Evolutionary conservation across 1,140 invertebrate genomes (phyloP), one percentile per base, ranked within the genome.

Genomic region (Zaprionus lachaisei): DNA sequence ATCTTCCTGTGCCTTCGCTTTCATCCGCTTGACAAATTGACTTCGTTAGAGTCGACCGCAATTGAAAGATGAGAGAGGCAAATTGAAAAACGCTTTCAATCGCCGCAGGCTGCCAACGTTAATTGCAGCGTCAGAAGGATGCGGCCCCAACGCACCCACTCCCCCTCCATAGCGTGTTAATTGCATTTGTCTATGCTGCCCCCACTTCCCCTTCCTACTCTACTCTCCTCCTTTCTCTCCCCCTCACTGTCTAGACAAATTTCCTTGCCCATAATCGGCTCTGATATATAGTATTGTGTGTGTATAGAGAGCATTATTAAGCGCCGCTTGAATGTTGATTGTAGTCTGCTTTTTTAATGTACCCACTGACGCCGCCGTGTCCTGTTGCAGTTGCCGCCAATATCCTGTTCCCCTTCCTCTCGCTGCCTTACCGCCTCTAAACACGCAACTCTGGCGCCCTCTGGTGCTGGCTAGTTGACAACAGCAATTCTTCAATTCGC

Each of bases 1-100:
- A 37, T 37, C 58, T 69, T 61, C 37, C 49, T 37, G 64, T 22
- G 26, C 37, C 65, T 38, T 28, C 24, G 12, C 41, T 64, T 38
- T 55, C 67, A 79, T 71, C 67, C 71, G 84, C 78, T 72, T 87
- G 84, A 87, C 84, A 87, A 87, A 87, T 89, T 84, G 84, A 81
- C 72, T 90, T 90, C 79, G 84, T 89, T 89, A 84, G 77, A 67
- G 77, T 34, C 54, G 47, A 66, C 68, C 38, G 55, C 66, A 67
- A 24, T 73, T 79, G 72, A 79, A 89, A 81, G 83, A 81, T 72
- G 78, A 83, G 74, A 70, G 71, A 70, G 37, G 72, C 66, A 87
- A 90, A 89, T 87, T 87, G 84, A 89, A 84, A 87, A 84, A 81
- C 79, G 68, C 77, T 66, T 72, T 15, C 1, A 38, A 22, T 11